Evolutionary conservation across 2,797 vertebrate genomes (phyloP).

Genomic region (Masticophis lateralis): DNA sequence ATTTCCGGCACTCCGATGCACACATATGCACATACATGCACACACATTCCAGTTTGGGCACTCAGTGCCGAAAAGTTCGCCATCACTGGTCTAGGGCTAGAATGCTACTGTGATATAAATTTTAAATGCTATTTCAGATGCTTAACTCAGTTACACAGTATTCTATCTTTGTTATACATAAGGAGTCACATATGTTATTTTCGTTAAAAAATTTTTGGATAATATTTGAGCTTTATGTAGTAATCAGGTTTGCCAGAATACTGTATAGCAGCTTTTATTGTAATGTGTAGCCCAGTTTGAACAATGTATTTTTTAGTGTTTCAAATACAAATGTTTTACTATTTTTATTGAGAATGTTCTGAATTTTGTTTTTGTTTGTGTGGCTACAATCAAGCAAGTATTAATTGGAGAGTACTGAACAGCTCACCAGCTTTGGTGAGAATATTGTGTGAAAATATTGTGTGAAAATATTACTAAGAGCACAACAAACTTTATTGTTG

Average conservation of each 20-base stretch:
- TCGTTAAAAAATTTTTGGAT: background rate
- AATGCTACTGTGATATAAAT: background rate
- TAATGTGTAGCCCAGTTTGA: background rate
- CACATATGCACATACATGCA: too few relatives aligned
- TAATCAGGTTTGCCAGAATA: background rate
- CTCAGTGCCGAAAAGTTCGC: too few relatives aligned
- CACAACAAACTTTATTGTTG: background rate
- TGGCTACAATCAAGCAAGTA: background rate
- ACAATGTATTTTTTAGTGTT: background rate
- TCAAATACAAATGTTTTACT: background rate
- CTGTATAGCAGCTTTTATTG: background rate
- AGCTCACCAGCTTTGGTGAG: background rate
- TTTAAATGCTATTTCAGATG: background rate
- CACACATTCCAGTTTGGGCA: too few relatives aligned
- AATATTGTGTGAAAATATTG: background rate
- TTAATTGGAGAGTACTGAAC: background rate
- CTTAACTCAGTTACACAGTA: background rate
- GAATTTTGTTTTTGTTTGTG: background rate
- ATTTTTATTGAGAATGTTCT: background rate
- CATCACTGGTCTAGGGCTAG: too few relatives aligned
- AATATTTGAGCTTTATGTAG: background rate
- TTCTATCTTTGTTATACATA: background rate
- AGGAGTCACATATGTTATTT: background rate
- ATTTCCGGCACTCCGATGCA: too few relatives aligned
- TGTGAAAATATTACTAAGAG: background rate